Evolutionary conservation across 2,888 invertebrate genomes (phyloP).

Genomic region (Nephrotoma guestfalica): DNA sequence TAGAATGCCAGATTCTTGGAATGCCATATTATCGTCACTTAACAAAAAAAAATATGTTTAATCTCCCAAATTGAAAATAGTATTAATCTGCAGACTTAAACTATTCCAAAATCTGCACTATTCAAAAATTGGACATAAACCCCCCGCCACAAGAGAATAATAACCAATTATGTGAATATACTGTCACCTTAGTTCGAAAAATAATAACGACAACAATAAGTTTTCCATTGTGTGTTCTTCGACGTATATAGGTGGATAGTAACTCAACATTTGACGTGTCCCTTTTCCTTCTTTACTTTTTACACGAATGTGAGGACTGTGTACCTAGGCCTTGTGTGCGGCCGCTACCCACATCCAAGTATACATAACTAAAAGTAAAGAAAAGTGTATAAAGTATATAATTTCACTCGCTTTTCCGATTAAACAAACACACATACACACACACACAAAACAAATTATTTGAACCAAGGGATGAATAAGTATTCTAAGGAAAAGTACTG

Average conservation of each 20-base stretch:
- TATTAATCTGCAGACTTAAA: background rate
- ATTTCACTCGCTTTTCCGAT: background rate
- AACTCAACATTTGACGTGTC: too few species aligned
- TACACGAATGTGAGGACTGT: background rate
- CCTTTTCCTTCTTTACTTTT: background rate
- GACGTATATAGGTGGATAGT: too few species aligned
- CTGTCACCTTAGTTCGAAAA: background rate
- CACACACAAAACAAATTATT: background rate
- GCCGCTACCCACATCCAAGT: background rate
- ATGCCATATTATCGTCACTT: too few species aligned
- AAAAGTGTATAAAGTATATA: background rate
- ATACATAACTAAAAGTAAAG: background rate
- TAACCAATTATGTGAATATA: background rate
- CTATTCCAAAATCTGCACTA: background rate
- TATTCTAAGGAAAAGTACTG: background rate
- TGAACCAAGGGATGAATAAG: background rate
- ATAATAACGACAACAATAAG: background rate
- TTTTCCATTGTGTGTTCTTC: background rate
- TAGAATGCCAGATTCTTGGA: too few species aligned
- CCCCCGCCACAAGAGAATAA: background rate
- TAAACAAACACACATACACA: background rate
- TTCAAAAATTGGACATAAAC: background rate
- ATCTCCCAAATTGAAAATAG: background rate
- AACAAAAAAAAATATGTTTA: too few species aligned
- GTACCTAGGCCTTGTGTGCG: background rate